Percentiles rank a stretch among this genome's conserved stretches.
These are phyloP conservation scores for Brenthis daphne DNA, from an alignment of 2,888 invertebrate genomes.

Conservation along the genomic window DNA sequence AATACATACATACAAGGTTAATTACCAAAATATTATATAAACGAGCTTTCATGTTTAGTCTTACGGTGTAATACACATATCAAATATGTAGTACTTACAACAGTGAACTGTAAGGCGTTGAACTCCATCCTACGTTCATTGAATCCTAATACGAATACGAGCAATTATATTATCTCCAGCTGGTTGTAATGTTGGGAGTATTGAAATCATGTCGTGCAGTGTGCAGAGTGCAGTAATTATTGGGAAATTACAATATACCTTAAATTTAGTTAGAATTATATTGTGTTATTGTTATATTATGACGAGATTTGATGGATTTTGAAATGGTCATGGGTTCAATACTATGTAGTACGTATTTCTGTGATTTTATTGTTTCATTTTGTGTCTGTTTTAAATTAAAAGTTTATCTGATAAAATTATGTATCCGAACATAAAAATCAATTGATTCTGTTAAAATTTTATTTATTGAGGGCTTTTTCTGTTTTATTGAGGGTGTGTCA, in stretches of 20 bases:
- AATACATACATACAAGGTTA: too few species aligned
- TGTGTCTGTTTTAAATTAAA: too few species aligned
- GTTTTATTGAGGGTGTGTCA: too few species aligned
- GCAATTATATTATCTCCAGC: slow-evolving; percentile 26
- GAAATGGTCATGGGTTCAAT: not conserved
- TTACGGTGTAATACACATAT: not conserved
- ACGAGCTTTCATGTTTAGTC: too few species aligned
- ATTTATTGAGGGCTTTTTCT: too few species aligned
- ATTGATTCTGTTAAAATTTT: too few species aligned
- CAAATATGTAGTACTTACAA: not conserved
- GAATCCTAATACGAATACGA: slow-evolving; percentile 49
- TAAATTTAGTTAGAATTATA: not conserved
- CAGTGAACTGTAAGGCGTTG: slow-evolving; percentile 46
- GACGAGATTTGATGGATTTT: not conserved
- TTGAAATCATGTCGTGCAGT: slow-evolving; percentile 16
- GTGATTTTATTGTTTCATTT: too few species aligned
- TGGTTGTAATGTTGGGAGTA: slow-evolving; percentile 10
- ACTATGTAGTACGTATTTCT: too few species aligned
- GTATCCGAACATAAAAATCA: too few species aligned
- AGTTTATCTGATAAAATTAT: too few species aligned
- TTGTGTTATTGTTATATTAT: not conserved
- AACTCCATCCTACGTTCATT: slow-evolving; percentile 47
- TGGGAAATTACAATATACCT: not conserved
- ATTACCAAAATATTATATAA: too few species aligned
- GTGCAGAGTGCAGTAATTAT: not conserved